These are phyloP conservation scores for Drosophila greeni DNA, from an alignment of 2,888 invertebrate species.

Conservation along the genomic window DNA sequence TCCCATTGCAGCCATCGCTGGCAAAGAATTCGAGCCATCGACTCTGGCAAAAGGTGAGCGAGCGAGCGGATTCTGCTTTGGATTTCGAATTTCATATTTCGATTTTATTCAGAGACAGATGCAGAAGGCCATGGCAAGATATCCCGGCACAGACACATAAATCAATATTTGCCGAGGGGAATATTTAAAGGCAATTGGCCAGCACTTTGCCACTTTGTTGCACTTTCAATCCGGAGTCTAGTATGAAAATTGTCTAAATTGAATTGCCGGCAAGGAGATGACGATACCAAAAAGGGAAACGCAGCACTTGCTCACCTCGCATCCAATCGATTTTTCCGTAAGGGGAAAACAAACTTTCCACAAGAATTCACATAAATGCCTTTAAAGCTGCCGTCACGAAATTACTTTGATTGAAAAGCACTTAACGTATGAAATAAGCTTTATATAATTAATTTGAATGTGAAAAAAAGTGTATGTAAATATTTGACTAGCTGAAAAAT, in stretches of 20 bases:
- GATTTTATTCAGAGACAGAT: constrained; percentile 19
- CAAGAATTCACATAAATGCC: constrained; percentile 11
- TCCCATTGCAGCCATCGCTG: constrained; percentile 39
- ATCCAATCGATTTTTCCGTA: constrained; percentile 24
- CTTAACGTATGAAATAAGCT: not conserved
- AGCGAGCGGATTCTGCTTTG: constrained; percentile 50
- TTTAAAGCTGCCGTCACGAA: constrained; percentile 4
- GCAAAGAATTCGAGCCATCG: constrained; percentile 47
- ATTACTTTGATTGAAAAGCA: not conserved
- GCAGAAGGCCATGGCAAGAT: not conserved
- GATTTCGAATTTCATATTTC: constrained; percentile 41
- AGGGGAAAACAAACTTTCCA: not conserved
- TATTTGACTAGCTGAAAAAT: not conserved
- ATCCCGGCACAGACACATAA: constrained; percentile 39
- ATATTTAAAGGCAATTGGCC: constrained; percentile 49
- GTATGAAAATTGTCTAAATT: constrained; percentile 45
- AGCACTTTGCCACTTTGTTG: constrained; percentile 38
- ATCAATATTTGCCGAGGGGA: constrained; percentile 62
- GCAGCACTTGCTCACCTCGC: not conserved
- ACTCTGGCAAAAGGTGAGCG: constrained; percentile 54
- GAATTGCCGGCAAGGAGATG: constrained; percentile 32
- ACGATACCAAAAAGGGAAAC: constrained; percentile 21
- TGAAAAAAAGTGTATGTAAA: not conserved
- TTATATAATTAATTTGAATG: not conserved
- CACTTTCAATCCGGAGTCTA: constrained; percentile 26